phyloP scores from a whole-genome alignment of 2,797 vertebrate species.

The Pseudochromis fuscus region DNA sequence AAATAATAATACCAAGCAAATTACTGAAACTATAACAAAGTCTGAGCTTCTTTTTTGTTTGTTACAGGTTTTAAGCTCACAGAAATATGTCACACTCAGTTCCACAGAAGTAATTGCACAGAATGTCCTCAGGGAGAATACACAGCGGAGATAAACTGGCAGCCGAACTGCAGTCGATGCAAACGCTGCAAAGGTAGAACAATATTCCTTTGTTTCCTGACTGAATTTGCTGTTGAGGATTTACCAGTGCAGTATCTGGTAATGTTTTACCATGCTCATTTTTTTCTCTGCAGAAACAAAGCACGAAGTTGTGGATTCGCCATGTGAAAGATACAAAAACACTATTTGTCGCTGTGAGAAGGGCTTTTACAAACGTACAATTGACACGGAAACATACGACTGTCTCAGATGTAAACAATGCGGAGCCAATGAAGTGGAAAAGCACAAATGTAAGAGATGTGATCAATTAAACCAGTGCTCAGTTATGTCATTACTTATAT shows the following conservation, averaged over 20 bases:
- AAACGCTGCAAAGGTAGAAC: conserved; percentile 59
- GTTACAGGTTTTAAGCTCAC: conserved; percentile 75
- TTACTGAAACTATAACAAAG: not conserved
- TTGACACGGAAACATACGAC: not conserved
- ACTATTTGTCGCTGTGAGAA: conserved; percentile 67
- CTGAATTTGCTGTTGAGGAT: not conserved
- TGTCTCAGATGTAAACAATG: conserved; percentile 69
- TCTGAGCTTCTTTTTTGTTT: not conserved
- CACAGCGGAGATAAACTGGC: conserved; percentile 53
- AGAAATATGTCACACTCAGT: conserved; percentile 1
- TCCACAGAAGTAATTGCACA: conserved; percentile 52
- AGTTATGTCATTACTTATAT: conserved; percentile 1
- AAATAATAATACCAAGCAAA: not conserved
- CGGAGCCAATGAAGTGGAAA: conserved; percentile 20
- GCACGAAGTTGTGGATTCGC: rapidly evolving
- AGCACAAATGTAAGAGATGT: conserved; percentile 75
- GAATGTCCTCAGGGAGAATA: conserved; percentile 40
- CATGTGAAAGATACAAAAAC: conserved; percentile 12
- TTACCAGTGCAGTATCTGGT: not conserved
- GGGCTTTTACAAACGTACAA: conserved; percentile 19
- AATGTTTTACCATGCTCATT: not conserved
- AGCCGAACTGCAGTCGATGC: conserved; percentile 14
- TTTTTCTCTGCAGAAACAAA: not conserved
- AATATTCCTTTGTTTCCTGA: not conserved
- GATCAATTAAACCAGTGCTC: not conserved